phyloP scores from a whole-genome alignment of 2,797 vertebrate genomes.

The Pseudotriccus pelzelni region DNA sequence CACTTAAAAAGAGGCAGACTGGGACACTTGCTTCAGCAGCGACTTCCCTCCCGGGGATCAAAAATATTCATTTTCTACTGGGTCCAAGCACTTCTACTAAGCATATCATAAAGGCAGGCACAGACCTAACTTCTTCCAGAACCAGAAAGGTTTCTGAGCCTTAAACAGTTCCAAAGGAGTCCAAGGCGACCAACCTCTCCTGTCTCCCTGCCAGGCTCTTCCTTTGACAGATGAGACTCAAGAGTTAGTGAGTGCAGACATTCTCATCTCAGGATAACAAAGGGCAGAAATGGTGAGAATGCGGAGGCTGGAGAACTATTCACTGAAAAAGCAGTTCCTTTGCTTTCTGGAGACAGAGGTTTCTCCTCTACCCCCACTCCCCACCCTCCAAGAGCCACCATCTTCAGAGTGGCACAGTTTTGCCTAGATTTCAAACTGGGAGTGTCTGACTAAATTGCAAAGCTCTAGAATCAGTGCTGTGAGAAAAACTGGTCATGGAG shows the following conservation, averaged over 20 bases:
- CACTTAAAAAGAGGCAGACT: not conserved
- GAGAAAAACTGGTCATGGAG: not conserved
- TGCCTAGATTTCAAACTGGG: not conserved
- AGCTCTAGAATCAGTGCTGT: not conserved
- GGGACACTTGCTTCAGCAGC: not conserved
- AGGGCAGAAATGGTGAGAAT: accelerated
- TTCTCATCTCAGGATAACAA: not conserved
- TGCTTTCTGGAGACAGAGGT: not conserved
- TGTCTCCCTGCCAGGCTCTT: accelerated
- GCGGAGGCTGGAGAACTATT: not conserved
- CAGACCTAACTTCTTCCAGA: not conserved
- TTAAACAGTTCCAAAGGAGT: not conserved
- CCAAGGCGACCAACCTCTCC: not conserved
- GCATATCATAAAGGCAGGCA: not conserved
- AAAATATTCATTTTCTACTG: not conserved
- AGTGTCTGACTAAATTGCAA: not conserved
- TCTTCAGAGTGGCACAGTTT: not conserved
- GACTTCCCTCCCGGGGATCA: not conserved
- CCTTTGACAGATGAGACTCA: not conserved
- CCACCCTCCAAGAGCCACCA: not conserved
- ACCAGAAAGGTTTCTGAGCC: not conserved
- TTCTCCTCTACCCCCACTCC: not conserved
- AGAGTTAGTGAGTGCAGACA: not conserved
- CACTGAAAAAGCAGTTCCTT: not conserved
- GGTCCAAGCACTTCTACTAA: not conserved